These are phyloP conservation scores for Crotalus tigris DNA, from an alignment of 2,113 vertebrate genomes.

Conservation along the genomic window DNA sequence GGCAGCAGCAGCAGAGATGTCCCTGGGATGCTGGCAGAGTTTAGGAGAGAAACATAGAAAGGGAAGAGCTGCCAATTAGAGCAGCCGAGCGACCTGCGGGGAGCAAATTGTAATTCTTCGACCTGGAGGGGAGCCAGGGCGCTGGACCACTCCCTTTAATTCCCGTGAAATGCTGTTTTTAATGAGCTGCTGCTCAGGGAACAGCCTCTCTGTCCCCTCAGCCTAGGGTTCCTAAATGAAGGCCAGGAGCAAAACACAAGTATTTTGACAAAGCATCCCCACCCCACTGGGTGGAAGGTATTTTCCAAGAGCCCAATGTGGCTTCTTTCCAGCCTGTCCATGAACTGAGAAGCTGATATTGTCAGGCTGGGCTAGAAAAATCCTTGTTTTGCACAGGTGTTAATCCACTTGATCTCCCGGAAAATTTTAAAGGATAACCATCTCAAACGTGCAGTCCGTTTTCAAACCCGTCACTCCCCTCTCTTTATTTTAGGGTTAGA, in stretches of 20 bases:
- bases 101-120: not conserved
- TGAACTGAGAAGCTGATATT: not conserved
- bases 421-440: not conserved
- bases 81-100: not conserved
- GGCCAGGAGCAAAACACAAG: not conserved
- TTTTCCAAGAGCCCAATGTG: too few relatives aligned
- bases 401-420: not conserved
- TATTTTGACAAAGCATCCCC: not conserved
- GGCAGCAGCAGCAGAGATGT: not conserved
- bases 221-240: not conserved
- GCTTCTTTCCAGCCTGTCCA: not conserved
- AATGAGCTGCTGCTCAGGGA: not conserved
- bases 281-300: not conserved
- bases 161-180: conserved; percentile 22
- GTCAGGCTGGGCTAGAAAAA: not conserved
- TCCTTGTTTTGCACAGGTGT: not conserved
- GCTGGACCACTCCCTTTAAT: not conserved
- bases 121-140: not conserved
- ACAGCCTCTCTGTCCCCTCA: not conserved
- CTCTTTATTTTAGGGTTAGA: not conserved
- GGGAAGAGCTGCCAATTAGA: not conserved
- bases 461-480: not conserved
- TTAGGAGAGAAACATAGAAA: rapidly evolving
- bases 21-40: not conserved
- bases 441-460: not conserved